Evolutionary conservation across 2,888 invertebrate genomes (phyloP), one percentile per base, ranked within the genome.

Genomic region (Scaptomyza polygonia): DNA sequence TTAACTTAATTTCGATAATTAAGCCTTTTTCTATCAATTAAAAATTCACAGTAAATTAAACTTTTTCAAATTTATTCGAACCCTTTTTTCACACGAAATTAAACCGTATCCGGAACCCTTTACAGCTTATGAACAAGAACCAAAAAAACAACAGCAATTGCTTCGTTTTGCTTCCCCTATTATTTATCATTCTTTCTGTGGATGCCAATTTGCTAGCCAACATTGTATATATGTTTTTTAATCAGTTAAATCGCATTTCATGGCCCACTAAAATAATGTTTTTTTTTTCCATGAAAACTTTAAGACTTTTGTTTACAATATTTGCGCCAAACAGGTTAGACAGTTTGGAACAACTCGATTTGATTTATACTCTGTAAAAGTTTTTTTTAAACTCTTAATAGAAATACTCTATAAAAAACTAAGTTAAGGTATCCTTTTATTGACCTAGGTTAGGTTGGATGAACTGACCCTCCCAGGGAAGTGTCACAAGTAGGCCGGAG

Each of bases 241-340:
- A 56, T 16, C 39, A 8, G n/a, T 40, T 21, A 14, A 54, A 54
- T 69, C 64, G 42, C 58, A 29, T 51, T 57, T 64, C 39, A 18
- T 5, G 14, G 14, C 1, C 43, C 39, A 16, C 36, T 16, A 29
- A n/a, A 34, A 54, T 49, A 43, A 54, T 49, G 39, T 45, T 9
- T 29, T 21, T 3, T 54, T 30, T 59, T 67, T 36, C 32, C 9
- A 1, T 14, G 66, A 42, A 69, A 14, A 57, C 57, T 58, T 9
- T 52, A 32, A 76, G 77, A 68, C 51, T 29, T 66, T 77, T 79
- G 73, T 72, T 66, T 53, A 57, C 59, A 21, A 42, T 39, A 52
- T 64, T 64, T 36, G 45, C 67, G 63, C 64, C 64, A 81, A 79
- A 79, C 54, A 27, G 18, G 53, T 53, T 32, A n/a, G 25, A 14